Base-by-base conservation (phyloP, 2,888 invertebrate genomes). In the Coleophora flavipennella region DNA sequence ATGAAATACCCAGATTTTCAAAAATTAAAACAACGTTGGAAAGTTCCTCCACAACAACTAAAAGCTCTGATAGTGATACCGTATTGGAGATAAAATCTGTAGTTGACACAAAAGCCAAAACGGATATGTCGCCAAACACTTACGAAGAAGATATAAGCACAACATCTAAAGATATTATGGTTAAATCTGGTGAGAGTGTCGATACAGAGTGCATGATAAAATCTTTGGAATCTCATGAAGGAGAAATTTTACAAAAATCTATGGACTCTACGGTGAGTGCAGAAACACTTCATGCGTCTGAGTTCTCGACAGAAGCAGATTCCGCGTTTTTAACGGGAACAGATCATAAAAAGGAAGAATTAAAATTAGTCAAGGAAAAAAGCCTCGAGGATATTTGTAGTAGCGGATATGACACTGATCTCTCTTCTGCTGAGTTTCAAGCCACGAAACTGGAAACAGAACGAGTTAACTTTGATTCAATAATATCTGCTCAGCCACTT, bases 331-430 rank as follows among this genome's bases (percentile, higher is more conserved):
- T 81, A 35, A 85, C 85, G 28, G 81, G 77, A 38, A 80, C 80
- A 10, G 83, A 74, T 56, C 79, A 72, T 38, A 77, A 65, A 60
- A 75, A 66, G 59, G 86, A 79, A 52, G 83, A 83, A 64, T 58
- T 74, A 10, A 83, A 76, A 56, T 58, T 84, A 40, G 55, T 75
- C 3, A 85, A 83, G 65, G 85, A 85, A 62, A 85, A 84, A 64
- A 85, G 83, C 50, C 59, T 80, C 37, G 91, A 91, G 81, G 91
- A 91, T 60, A 86, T 91, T 50, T 86, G 87, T 55, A 91, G 90
- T 60, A 91, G 90, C 60, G 90, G 90, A 39, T 86, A 87, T 45
- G 90, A 90, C 59, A 87, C 88, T 45, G 90, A 90, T 67, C 85
- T 88, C 51, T 89, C 89, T 45, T 89, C 89, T 65, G 85, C 87